phyloP scores from a whole-genome alignment of 2,113 vertebrate species.

The Stomatorhinus ivindoensis region DNA sequence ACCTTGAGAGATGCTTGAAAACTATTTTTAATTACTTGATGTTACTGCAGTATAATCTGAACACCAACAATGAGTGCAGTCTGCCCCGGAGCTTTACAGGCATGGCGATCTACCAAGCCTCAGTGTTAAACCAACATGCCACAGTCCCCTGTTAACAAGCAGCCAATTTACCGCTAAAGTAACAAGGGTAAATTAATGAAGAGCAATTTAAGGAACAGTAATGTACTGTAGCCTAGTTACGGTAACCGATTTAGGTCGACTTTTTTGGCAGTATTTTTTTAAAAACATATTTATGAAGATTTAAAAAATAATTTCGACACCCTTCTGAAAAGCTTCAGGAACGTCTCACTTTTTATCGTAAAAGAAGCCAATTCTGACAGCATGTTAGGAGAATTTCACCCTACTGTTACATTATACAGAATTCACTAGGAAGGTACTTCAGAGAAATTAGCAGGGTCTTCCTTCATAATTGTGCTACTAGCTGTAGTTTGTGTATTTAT shows the following conservation, averaged over 20 bases:
- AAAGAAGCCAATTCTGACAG: background rate
- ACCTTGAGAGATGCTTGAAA: background rate
- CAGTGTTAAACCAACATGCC: background rate
- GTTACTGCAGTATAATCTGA: background rate
- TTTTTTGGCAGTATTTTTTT: background rate
- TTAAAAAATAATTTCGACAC: background rate
- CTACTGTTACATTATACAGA: background rate
- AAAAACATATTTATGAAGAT: background rate
- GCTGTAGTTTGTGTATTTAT: background rate
- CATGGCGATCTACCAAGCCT: conserved; percentile 1
- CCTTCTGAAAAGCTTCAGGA: background rate
- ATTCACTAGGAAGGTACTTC: background rate
- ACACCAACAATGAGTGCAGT: background rate
- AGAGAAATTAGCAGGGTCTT: background rate
- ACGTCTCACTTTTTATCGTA: background rate
- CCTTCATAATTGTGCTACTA: background rate
- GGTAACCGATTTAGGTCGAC: background rate
- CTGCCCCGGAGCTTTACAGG: background rate
- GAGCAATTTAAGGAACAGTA: background rate
- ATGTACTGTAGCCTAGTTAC: background rate
- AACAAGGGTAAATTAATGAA: background rate
- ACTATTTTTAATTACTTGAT: background rate
- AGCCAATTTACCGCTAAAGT: background rate
- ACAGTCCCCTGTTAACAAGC: background rate
- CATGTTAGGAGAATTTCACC: background rate